Evolutionary conservation across 2,797 vertebrate genomes (phyloP), one percentile per base, ranked within the genome.

Genomic region (Sebastolobus altivelis): DNA sequence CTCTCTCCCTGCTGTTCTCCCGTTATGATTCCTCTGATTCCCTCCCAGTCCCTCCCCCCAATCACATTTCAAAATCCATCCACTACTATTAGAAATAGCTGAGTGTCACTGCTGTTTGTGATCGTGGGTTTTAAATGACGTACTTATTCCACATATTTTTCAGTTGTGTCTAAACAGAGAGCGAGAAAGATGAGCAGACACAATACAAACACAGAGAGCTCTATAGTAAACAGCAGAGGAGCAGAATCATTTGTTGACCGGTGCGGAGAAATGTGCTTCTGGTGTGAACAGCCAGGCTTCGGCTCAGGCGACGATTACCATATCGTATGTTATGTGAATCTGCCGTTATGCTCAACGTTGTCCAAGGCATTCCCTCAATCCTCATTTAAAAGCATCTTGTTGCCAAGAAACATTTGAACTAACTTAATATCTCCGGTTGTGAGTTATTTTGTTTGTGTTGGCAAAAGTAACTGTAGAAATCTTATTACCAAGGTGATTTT

Each of bases 401-500:
- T 82, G 37, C 58, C 65, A 52, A 31, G 25, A 76, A 79, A 55
- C 25, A 33, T 29, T 52, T 63, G 4, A 43, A 52, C 25, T 10
- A 1, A 54, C 5, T 65, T 18, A 40, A 69, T 12, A 12, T 58
- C n/a, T 62, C 58, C 46, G 38, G 33, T 59, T 25, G 16, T 58
- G 38, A 67, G 60, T 29, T 11, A 11, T 33, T 63, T 49, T 56
- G 31, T 4, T 68, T 58, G 22, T 38, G 8, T 65, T 72, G 14
- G 8, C 18, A 52, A 60, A 74, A 27, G 14, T 33, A n/a, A 78
- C n/a, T 29, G 14, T 25, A 20, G 2, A 40, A 31, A 43, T 65
- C 6, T 40, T 65, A 27, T 77, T 74, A n/a, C 59, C 43, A 60
- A 65, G 33, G 40, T 25, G 49, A 80, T 76, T 54, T 63, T 27